phyloP scores from a whole-genome alignment of 2,888 invertebrate species.

The Stegana nigrithorax region DNA sequence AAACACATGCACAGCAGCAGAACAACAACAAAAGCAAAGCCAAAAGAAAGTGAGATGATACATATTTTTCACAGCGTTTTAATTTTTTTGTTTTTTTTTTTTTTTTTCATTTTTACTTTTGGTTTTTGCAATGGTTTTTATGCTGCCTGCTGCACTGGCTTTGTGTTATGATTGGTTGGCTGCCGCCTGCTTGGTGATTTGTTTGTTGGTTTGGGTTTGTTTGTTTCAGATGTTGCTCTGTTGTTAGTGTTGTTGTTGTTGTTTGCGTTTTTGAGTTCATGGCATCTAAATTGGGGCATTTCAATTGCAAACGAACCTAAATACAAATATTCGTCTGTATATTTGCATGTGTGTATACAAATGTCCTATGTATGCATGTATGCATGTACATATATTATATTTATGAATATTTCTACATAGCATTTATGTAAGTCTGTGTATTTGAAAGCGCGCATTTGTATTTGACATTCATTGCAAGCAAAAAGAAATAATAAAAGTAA shows the following conservation, averaged over 20 bases:
- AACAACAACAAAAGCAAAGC: constrained; percentile 24
- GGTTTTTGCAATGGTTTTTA: background rate
- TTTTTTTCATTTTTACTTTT: background rate
- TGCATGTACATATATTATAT: background rate
- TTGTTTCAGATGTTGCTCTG: constrained; percentile 18
- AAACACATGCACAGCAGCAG: constrained; percentile 15
- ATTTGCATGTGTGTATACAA: background rate
- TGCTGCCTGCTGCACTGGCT: too few relatives aligned
- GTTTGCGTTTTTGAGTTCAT: constrained; percentile 51
- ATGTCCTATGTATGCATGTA: constrained; percentile 13
- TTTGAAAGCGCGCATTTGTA: background rate
- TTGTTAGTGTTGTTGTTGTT: constrained; percentile 7
- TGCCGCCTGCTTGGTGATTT: constrained; percentile 2
- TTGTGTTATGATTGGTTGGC: too few relatives aligned
- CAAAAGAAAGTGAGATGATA: constrained; percentile 62
- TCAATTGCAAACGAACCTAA: constrained; percentile 17
- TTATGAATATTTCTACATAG: background rate
- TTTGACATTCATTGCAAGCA: constrained; percentile 5
- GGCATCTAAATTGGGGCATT: constrained; percentile 58
- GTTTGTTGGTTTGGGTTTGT: constrained; percentile 16
- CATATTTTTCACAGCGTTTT: constrained; percentile 15
- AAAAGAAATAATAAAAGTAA: background rate
- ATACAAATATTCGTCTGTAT: background rate
- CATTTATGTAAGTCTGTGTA: background rate
- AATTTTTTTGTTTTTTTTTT: constrained; percentile 26